These are phyloP conservation scores for Polydrusus tereticollis DNA, from an alignment of 2,888 invertebrate genomes.

Conservation along the genomic window DNA sequence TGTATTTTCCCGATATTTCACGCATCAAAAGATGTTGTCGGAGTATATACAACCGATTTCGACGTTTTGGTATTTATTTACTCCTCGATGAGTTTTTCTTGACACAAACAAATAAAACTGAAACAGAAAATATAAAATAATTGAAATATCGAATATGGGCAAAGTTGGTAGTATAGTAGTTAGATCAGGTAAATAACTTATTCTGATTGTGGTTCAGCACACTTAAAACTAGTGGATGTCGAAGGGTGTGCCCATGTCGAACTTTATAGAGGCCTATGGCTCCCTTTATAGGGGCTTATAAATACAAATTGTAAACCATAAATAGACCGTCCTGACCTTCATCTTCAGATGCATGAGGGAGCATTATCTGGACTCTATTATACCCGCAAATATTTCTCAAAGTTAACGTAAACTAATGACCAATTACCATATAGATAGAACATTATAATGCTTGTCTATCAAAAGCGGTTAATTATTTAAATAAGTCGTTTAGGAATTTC, in stretches of 20 bases:
- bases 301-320: too few relatives aligned
- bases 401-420: neutral
- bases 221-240: too few relatives aligned
- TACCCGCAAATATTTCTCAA: neutral
- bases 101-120: neutral
- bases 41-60: neutral
- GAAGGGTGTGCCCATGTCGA: too few relatives aligned
- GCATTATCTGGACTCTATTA: neutral
- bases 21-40: neutral
- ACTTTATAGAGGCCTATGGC: too few relatives aligned
- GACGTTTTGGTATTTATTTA: slow-evolving; percentile 3
- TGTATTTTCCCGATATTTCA: neutral
- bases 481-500: neutral
- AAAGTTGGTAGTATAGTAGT: too few relatives aligned
- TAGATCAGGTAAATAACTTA: too few relatives aligned
- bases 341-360: neutral
- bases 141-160: too few relatives aligned
- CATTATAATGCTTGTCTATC: neutral
- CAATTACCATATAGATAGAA: slow-evolving; percentile 1
- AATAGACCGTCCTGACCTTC: too few relatives aligned
- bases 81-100: neutral
- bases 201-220: too few relatives aligned
- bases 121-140: neutral
- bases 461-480: neutral
- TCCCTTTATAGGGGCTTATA: too few relatives aligned